These are phyloP conservation scores for Tenthredo livida DNA, from an alignment of 2,888 invertebrate species.

Conservation along the genomic window DNA sequence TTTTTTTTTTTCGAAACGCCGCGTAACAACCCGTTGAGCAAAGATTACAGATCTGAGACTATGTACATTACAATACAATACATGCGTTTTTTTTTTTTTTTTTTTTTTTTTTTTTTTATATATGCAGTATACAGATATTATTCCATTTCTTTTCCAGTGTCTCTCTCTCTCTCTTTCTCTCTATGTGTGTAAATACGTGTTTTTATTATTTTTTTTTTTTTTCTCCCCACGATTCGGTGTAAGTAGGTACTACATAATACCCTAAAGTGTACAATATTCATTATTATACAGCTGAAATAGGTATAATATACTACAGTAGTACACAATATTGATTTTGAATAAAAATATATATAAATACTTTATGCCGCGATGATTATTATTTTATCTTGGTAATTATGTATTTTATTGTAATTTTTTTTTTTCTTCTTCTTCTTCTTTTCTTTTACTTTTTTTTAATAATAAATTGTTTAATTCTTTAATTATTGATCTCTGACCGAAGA, in stretches of 20 bases:
- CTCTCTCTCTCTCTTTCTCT: neutral
- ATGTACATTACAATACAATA: slow-evolving; percentile 20
- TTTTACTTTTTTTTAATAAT: too few relatives aligned
- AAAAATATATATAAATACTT: slow-evolving; percentile 43
- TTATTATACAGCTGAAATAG: slow-evolving; percentile 8
- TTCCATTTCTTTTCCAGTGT: neutral
- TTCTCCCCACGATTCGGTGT: neutral
- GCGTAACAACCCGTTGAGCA: slow-evolving; percentile 47
- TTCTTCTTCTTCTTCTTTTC: too few relatives aligned
- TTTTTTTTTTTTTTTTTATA: neutral
- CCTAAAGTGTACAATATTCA: slow-evolving; percentile 8
- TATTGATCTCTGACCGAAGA: neutral
- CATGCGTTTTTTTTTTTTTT: neutral
- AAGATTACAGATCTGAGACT: slow-evolving; percentile 50
- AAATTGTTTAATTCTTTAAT: neutral
- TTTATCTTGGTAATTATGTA: neutral
- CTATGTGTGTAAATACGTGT: neutral
- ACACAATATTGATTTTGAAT: neutral
- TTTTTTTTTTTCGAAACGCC: neutral
- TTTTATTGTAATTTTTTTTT: neutral
- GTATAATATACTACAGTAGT: neutral
- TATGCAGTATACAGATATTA: slow-evolving; percentile 6
- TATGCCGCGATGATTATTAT: neutral
- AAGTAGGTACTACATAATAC: slow-evolving; percentile 17
- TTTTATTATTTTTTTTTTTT: neutral